Conservation (phyloP, 2,797 vertebrate genomes). For the Anguilla obscura region DNA sequence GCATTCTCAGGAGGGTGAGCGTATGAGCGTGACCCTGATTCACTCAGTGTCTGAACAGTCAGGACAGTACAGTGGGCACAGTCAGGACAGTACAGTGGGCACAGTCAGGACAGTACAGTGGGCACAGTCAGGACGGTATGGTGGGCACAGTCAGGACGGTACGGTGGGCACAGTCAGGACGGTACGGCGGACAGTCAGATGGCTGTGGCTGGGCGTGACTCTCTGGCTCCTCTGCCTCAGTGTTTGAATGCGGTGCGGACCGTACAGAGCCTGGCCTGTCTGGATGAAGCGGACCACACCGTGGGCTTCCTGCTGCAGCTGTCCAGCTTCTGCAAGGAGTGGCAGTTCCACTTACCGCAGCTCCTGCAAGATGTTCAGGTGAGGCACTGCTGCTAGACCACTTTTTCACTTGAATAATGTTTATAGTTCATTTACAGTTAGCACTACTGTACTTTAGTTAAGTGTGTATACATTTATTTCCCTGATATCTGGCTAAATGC, state of each 20-base stretch:
- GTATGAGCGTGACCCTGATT: neutral
- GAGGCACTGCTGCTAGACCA: conserved; percentile 24
- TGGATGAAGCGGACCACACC: conserved; percentile 96
- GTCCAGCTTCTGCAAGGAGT: conserved; percentile 92
- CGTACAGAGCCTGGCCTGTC: conserved; percentile 88
- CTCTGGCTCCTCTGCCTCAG: conserved; percentile 60
- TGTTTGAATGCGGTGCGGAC: conserved; percentile 93
- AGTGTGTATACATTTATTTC: too few species aligned
- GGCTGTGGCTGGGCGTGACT: neutral
- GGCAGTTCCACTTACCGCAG: conserved; percentile 95
- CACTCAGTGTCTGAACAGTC: neutral
- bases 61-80: neutral
- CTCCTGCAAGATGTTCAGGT: conserved; percentile 91
- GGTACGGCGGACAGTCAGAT: neutral
- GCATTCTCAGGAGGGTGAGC: neutral
- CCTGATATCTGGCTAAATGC: too few species aligned
- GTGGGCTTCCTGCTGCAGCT: conserved; percentile 97
- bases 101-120: too few species aligned
- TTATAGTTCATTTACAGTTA: neutral
- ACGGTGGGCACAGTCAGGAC: too few species aligned
- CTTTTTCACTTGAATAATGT: neutral
- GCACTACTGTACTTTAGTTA: neutral
- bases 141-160: too few species aligned
- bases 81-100: too few species aligned
- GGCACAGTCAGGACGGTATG: too few species aligned